These are phyloP conservation scores for Bombus superbus DNA, from an alignment of 1,140 invertebrate species.

Conservation along the genomic window DNA sequence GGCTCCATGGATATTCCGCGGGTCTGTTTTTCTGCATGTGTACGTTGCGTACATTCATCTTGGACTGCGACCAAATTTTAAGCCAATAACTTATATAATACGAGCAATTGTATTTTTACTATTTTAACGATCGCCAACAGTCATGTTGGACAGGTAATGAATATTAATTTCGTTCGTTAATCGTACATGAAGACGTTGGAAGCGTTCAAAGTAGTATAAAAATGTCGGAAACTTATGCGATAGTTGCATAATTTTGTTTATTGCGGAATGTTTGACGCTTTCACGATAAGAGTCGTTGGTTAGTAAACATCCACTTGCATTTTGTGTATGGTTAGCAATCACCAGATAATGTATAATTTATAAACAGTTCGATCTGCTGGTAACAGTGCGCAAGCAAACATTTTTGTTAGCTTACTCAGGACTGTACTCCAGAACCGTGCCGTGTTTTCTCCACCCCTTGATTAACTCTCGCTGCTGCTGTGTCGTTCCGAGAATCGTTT, in stretches of 20 bases:
- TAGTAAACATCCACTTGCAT: conserved; percentile 66
- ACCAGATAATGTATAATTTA: conserved; percentile 83
- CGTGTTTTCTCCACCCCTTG: conserved; percentile 41
- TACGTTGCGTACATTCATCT: background rate
- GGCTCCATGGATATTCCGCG: conserved; percentile 26
- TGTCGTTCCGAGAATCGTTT: conserved; percentile 38
- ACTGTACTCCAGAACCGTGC: background rate
- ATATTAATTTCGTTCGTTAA: background rate
- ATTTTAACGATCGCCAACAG: background rate
- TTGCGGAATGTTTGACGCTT: conserved; percentile 14
- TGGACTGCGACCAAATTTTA: conserved; percentile 29
- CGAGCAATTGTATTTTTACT: background rate
- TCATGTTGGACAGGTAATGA: background rate
- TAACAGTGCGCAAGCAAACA: conserved; percentile 52
- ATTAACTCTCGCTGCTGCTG: conserved; percentile 29
- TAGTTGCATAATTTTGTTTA: background rate
- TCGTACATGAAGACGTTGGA: background rate
- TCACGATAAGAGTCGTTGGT: conserved; percentile 44
- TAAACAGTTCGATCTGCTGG: conserved; percentile 80
- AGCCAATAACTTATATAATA: background rate
- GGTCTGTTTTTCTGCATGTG: background rate
- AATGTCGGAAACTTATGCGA: background rate
- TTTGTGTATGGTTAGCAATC: conserved; percentile 73
- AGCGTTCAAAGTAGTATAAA: too few relatives aligned
- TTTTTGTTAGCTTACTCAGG: conserved; percentile 46